Evolutionary conservation across 1,140 invertebrate species (phyloP).

Genomic region (Pseudomyrmex dendroicus): DNA sequence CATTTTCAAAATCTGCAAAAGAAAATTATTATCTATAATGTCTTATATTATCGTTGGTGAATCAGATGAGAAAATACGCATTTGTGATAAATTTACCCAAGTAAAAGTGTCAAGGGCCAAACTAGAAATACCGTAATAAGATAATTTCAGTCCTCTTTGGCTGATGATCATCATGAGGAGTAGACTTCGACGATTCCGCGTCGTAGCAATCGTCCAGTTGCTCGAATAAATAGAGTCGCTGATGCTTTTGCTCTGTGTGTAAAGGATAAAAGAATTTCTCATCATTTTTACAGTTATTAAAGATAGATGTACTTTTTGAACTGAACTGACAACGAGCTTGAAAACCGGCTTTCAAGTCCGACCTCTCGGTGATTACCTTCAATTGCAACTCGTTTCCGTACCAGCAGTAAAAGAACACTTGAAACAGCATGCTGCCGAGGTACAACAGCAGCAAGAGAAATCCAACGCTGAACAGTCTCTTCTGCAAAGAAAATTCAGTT

Average conservation of each 20-base stretch:
- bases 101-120: slow-evolving; percentile 47
- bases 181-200: slow-evolving; percentile 27
- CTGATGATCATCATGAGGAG: slow-evolving; percentile 38
- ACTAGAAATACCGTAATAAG: slow-evolving; percentile 51
- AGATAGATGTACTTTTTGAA: too few species aligned
- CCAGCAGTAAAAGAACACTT: slow-evolving; percentile 67
- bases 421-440: slow-evolving; percentile 48
- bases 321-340: neutral
- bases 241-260: slow-evolving; percentile 27
- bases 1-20: slow-evolving; percentile 50
- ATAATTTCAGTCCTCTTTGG: slow-evolving; percentile 45
- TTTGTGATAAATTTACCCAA: slow-evolving; percentile 38
- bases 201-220: slow-evolving; percentile 30
- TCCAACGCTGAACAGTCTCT: slow-evolving; percentile 24
- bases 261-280: neutral
- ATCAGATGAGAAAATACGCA: too few species aligned
- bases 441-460: slow-evolving; percentile 55
- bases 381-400: slow-evolving; percentile 65
- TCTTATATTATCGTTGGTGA: neutral
- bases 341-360: too few species aligned
- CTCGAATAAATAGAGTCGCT: slow-evolving; percentile 53
- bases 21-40: neutral
- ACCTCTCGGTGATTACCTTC: slow-evolving; percentile 25
- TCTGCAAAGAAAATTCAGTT: slow-evolving; percentile 32
- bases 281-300: neutral